phyloP scores from a whole-genome alignment of 2,113 vertebrate species.

The Rhinolophus sinicus region DNA sequence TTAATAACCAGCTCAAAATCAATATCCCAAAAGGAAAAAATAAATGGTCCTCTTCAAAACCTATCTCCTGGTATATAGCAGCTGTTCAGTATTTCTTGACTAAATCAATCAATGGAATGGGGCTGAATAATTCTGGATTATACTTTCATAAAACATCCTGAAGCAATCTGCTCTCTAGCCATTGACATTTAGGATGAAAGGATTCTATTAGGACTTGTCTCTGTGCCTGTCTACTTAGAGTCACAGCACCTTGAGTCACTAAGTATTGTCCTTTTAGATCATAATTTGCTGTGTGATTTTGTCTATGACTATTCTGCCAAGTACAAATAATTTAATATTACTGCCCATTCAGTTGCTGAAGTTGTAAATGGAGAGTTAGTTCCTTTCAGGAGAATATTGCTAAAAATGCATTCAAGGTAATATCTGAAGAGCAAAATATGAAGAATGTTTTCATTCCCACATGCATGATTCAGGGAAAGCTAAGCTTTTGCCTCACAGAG shows the following conservation, averaged over 20 bases:
- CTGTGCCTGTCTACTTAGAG: background rate
- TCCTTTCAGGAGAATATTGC: background rate
- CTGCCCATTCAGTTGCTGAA: background rate
- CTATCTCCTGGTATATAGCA: background rate
- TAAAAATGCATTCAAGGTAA: slow-evolving; percentile 28
- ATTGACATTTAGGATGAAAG: background rate
- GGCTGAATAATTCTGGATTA: background rate
- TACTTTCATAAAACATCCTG: background rate
- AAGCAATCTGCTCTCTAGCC: background rate
- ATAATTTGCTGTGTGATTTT: background rate
- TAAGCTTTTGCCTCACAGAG: background rate
- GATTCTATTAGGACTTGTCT: background rate
- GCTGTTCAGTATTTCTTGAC: background rate
- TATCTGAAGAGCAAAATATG: background rate
- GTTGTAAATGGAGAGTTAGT: background rate
- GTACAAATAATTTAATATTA: slow-evolving; percentile 21
- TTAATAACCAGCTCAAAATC: background rate
- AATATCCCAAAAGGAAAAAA: background rate
- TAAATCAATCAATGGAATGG: background rate
- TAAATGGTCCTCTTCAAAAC: background rate
- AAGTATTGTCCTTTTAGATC: background rate
- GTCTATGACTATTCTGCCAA: background rate
- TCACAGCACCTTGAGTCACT: background rate
- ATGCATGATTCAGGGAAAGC: background rate
- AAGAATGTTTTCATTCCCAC: background rate